Percentiles rank a stretch among this genome's conserved stretches.
phyloP scores from a whole-genome alignment of 2,797 vertebrate genomes.

The Hydrophis major region DNA sequence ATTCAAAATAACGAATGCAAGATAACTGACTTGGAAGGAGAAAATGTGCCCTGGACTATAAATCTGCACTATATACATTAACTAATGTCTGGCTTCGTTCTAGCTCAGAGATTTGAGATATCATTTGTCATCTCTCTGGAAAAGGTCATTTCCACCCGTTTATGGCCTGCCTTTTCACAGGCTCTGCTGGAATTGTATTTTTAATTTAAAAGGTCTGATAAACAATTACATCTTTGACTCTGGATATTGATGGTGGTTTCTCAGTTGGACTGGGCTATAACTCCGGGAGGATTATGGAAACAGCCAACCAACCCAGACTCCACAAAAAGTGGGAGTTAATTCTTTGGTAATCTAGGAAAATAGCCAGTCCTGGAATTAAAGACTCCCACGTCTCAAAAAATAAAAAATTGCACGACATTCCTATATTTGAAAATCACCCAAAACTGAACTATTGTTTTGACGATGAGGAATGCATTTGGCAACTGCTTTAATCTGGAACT shows the following conservation, averaged over 20 bases:
- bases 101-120: slow-evolving; percentile 45
- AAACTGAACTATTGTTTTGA: slow-evolving; percentile 57
- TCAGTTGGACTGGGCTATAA: background rate
- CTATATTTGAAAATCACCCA: slow-evolving; percentile 49
- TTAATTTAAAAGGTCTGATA: slow-evolving; percentile 59
- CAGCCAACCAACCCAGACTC: background rate
- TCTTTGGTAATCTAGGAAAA: slow-evolving; percentile 48
- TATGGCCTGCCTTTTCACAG: slow-evolving; percentile 36
- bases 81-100: slow-evolving; percentile 45
- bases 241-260: slow-evolving; percentile 43
- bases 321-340: slow-evolving; percentile 13
- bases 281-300: slow-evolving; percentile 1
- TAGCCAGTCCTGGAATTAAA: slow-evolving; percentile 47
- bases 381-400: background rate
- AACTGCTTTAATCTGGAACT: slow-evolving; percentile 63
- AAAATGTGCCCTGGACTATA: background rate
- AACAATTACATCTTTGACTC: slow-evolving; percentile 57
- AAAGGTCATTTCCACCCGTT: slow-evolving; percentile 57
- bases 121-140: slow-evolving; percentile 57
- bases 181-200: slow-evolving; percentile 48
- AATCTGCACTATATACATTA: slow-evolving; percentile 27
- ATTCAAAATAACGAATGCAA: background rate
- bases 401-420: background rate
- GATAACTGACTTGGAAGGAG: background rate
- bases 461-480: slow-evolving; percentile 56